Conservation (phyloP, 2,888 invertebrate species). For the Apamea monoglypha region DNA sequence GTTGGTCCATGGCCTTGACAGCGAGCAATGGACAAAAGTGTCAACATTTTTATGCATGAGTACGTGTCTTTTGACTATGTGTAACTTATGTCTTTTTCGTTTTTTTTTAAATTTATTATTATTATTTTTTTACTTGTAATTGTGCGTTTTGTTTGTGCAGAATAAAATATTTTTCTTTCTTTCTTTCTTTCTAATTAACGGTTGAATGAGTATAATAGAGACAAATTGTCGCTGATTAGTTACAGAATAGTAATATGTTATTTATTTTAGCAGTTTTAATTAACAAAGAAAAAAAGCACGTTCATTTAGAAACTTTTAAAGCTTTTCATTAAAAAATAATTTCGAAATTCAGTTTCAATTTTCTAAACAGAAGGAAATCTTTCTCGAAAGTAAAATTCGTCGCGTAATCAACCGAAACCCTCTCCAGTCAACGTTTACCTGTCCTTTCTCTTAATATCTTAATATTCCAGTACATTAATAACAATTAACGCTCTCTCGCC, state of each 20-base stretch:
- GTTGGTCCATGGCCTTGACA: too few species aligned
- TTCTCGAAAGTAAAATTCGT: slow-evolving; percentile 38
- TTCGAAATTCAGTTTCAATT: slow-evolving; percentile 12
- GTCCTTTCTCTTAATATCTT: slow-evolving; percentile 61
- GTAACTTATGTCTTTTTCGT: too few species aligned
- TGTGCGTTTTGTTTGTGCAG: too few species aligned
- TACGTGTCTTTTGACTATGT: too few species aligned
- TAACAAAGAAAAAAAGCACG: background rate
- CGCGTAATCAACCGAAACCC: slow-evolving; percentile 43
- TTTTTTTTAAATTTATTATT: too few species aligned
- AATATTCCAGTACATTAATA: slow-evolving; percentile 76
- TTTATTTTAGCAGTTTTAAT: slow-evolving; percentile 15
- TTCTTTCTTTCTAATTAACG: slow-evolving; percentile 49
- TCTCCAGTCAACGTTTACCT: slow-evolving; percentile 55
- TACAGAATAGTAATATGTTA: slow-evolving; percentile 36
- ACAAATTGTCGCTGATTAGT: slow-evolving; percentile 46
- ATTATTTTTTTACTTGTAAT: too few species aligned
- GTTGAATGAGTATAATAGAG: slow-evolving; percentile 34
- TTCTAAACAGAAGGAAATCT: slow-evolving; percentile 27
- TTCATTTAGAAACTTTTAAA: background rate
- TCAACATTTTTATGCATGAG: too few species aligned
- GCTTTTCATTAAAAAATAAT: slow-evolving; percentile 1
- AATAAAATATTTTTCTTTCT: too few species aligned
- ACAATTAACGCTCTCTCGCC: slow-evolving; percentile 78
- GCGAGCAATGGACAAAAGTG: too few species aligned